Evolutionary conservation across 2,888 invertebrate genomes (phyloP), one percentile per base, ranked within the genome.

Genomic region (Ommatoiulus sabulosus): DNA sequence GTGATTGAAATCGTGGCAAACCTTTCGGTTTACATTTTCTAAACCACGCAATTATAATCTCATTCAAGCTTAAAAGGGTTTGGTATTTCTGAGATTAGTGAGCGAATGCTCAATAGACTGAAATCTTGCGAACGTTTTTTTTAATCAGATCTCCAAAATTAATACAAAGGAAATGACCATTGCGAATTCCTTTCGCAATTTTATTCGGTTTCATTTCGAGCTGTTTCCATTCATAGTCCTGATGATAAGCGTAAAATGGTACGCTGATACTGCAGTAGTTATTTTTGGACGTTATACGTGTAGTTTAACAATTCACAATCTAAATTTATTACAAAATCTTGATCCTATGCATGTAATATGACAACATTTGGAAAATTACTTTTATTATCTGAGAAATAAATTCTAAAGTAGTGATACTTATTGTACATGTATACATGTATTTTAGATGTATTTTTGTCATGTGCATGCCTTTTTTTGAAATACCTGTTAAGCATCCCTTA

Each of bases 1-100:
- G 35, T 80, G 80, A 80, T 80, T 80, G 80, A 80, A 80, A 80
- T 80, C 80, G 80, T 80, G 80, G 80, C 80, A 80, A 72, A 72
- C 80, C 35, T 80, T 80, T 80, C 35, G 35, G 80, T 80, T 80
- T 80, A 80, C 80, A 80, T 80, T 80, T 80, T 80, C 80, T 80
- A 80, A 80, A 80, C 80, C 80, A 80, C 35, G 80, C 80, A 80
- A 80, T 80, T 80, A 80, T 80, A 80, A 80, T 24, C 80, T 80
- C 80, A 43, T 80, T 80, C 80, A 80, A 80, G 35, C 24, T 24
- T 80, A 80, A 80, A 80, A 80, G 80, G 80, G 80, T 80, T 80
- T 35, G 80, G 12, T 80, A 43, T 80, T 80, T 35, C 35, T 80
- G 80, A 35, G 80, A 80, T 80, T 80, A 80, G 35, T 80, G 80